Evolutionary conservation across 2,113 vertebrate species (phyloP).

Genomic region (Paramisgurnus dabryanus): DNA sequence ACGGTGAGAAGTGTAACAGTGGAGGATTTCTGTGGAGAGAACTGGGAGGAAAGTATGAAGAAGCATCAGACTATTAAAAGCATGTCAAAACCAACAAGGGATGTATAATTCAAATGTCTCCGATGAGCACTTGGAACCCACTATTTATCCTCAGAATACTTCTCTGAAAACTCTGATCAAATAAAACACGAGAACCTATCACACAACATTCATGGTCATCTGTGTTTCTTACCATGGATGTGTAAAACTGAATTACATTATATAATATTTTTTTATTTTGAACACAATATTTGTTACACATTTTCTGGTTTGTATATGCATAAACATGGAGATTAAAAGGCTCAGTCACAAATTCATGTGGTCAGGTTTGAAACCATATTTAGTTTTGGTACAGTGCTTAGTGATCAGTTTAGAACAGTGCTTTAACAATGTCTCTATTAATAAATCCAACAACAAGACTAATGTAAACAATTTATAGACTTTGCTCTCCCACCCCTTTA

Average conservation of each 20-base stretch:
- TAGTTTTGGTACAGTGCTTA: neutral
- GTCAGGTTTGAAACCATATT: neutral
- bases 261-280: neutral
- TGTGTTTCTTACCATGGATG: neutral
- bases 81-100: slow-evolving; percentile 78
- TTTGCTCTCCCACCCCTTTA: neutral
- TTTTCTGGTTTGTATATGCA: neutral
- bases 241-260: neutral
- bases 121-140: too few relatives aligned
- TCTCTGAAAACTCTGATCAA: neutral
- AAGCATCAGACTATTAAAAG: slow-evolving; percentile 83
- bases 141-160: too few relatives aligned
- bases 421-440: neutral
- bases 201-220: neutral
- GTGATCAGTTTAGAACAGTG: slow-evolving; percentile 10
- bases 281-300: neutral
- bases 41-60: slow-evolving; percentile 89
- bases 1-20: slow-evolving; percentile 79
- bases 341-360: neutral
- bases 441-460: slow-evolving; percentile 2
- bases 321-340: neutral
- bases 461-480: slow-evolving; percentile 17
- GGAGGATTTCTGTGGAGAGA: slow-evolving; percentile 86
- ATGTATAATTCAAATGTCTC: neutral
- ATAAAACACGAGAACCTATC: neutral